These are phyloP conservation scores for Drosophila austrosaltans DNA, from an alignment of 2,888 invertebrate genomes.

Conservation along the genomic window DNA sequence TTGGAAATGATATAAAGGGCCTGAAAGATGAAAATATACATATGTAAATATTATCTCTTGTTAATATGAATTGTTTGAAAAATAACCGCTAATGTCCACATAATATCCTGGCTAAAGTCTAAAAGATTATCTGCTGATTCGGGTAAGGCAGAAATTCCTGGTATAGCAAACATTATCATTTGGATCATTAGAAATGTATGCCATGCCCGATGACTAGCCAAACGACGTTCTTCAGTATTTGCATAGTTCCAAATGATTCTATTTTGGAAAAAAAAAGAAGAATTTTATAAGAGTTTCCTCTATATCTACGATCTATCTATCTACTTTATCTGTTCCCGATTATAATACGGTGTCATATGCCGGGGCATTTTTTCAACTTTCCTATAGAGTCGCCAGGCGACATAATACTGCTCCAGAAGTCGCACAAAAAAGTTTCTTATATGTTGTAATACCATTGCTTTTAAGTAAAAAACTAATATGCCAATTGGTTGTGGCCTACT, in stretches of 20 bases:
- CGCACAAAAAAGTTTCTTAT: background rate
- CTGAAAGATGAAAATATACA: slow-evolving; percentile 3
- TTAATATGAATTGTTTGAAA: background rate
- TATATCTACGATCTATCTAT: background rate
- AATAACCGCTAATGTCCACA: slow-evolving; percentile 36
- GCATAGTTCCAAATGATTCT: slow-evolving; percentile 40
- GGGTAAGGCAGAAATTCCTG: slow-evolving; percentile 10
- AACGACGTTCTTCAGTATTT: slow-evolving; percentile 24
- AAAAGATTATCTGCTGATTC: slow-evolving; percentile 31
- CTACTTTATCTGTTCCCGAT: slow-evolving; percentile 23
- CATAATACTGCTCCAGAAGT: background rate
- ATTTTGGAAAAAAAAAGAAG: no score
- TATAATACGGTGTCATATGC: slow-evolving; percentile 17
- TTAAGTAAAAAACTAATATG: background rate
- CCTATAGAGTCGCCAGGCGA: slow-evolving; percentile 20
- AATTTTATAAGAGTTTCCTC: no score
- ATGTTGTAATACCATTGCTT: background rate
- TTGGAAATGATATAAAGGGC: slow-evolving; percentile 34
- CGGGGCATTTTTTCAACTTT: background rate
- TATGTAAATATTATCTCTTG: background rate
- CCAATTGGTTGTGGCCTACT: background rate
- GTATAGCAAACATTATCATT: rapidly evolving
- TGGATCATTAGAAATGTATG: slow-evolving; percentile 8
- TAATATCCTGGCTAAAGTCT: slow-evolving; percentile 41
- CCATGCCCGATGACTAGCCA: slow-evolving; percentile 9